phyloP scores from a whole-genome alignment of 2,888 invertebrate species.

The Cryptocheilus praepositus region DNA sequence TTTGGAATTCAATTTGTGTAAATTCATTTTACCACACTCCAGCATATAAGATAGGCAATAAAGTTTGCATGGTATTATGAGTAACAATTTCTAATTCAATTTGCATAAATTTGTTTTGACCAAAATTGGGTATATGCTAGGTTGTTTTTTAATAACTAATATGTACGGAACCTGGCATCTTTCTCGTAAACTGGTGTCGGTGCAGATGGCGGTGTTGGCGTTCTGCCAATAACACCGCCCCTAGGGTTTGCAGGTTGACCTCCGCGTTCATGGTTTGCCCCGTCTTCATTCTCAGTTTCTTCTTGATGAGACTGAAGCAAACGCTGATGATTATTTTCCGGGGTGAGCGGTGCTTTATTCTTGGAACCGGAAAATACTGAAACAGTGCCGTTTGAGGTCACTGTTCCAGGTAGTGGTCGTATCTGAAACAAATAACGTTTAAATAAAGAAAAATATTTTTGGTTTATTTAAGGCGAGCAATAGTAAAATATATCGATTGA shows the following conservation, averaged over 20 bases:
- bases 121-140: too few species aligned
- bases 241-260: slow-evolving; percentile 57
- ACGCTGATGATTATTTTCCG: slow-evolving; percentile 14
- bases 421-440: slow-evolving; percentile 36
- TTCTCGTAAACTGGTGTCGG: slow-evolving; percentile 67
- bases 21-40: too few species aligned
- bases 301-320: slow-evolving; percentile 30
- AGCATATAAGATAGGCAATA: too few species aligned
- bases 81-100: too few species aligned
- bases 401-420: slow-evolving; percentile 41
- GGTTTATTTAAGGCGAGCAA: too few species aligned
- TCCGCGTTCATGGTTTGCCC: slow-evolving; percentile 8
- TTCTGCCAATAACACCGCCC: slow-evolving; percentile 68
- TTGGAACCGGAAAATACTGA: slow-evolving; percentile 18
- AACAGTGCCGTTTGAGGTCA: slow-evolving; percentile 35
- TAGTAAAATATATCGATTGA: too few species aligned
- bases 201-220: slow-evolving; percentile 64
- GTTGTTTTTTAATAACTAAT: too few species aligned
- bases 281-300: slow-evolving; percentile 27
- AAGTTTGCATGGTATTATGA: too few species aligned
- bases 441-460: background rate
- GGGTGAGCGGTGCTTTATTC: slow-evolving; percentile 17
- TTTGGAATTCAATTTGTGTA: too few species aligned
- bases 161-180: slow-evolving; percentile 54
- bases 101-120: too few species aligned